Base-by-base conservation (phyloP, 30 jellyfish, hydroid and myxozoan genomes). In the Chrysaora quinquecirrha region DNA sequence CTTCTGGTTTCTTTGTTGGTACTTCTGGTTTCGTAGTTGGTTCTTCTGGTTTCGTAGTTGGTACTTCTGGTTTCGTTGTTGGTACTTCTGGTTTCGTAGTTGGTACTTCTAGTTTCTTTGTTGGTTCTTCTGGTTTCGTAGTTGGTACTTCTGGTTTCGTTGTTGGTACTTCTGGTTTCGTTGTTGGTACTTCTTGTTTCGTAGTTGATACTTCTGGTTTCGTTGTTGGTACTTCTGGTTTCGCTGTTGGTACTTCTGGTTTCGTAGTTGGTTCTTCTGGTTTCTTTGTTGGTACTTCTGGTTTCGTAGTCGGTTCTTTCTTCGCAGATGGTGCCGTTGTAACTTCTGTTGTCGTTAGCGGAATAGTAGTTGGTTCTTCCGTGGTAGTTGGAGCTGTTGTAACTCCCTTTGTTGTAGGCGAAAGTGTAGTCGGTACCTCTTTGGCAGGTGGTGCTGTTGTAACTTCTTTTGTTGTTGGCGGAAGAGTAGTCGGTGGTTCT, bases 321-420 rank as follows among this genome's bases (percentile, higher is more conserved):
- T 7, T 52, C 19, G 68, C 19, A 4, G 68, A 2, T 2, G 68
- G 68, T 4, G 29, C 29, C 24, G 12, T 19, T 16, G 68, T 52
- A 3, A 20, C 29, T 20, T 52, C 68, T 20, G 9, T 52, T 19
- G 68, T 52, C 29, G 68, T 52, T 3, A 20, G 27, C 3, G 68
- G 68, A 52, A 52, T 12, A 52, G 68, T 52, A 2, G 68, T 52
- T 52, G 25, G 68, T 52, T 52, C 68, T 19, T 52, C 29, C 19
- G 12, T 52, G 6, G 68, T 52, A 4, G 68, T 16, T 4, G 68
- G 68, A 52, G 29, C 29, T 3, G 12, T 19, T 52, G 68, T 52
- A 10, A 20, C 29, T 52, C 19, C 68, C 29, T 52, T 52, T 52
- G 68, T 52, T 7, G 68, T 52, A 4, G 68, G 68, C 3, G 68